Base-by-base conservation (phyloP, 2,888 invertebrate genomes). In the Strigamia maritima region DNA sequence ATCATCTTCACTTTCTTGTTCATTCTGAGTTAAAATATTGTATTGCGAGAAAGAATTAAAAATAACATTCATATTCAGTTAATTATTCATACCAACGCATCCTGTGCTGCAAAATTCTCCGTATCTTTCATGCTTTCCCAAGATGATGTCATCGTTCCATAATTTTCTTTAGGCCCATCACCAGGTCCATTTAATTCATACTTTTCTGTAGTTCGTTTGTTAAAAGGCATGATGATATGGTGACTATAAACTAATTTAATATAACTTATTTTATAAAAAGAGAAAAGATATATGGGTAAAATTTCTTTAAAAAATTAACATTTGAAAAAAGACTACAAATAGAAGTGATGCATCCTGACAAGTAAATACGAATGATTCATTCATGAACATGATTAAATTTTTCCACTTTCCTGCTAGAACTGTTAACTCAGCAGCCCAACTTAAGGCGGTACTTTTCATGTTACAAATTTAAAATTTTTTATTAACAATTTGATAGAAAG, bases 91-190 rank as follows among this genome's bases (percentile, higher is more conserved):
- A 79, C 79, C 75, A 79, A 75, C 6, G 40, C 75, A 75, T 79
- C 79, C 19, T 60, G 19, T 10, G 70, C 31, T 4, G 49, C 75
- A 75, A 79, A 79, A 28, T 31, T 79, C n/a, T 79, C 79, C 12
- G 79, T 79, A 22, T 79, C 79, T 31, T 79, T 79, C 79, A 79
- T 79, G n/a, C 54, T 75, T 24, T 79, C 79, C 79, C 79, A 79
- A 22, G 79, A 79, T 24, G 79, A 79, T 7, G 79, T 79, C 79
- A 79, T 79, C 38, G 79, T 79, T 16, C 79, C 79, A 14, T 79
- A 79, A 40, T 79, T 79, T 2, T 79, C 79, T 44, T 79, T 79
- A 7, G 79, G 74, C 24, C 38, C 60, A 24, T 79, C 79, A 75
- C 79, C 40, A 4, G 79, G 79, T n/a, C 79, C 79, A 75, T 79